phyloP scores from a whole-genome alignment of 2,113 vertebrate species.

The Eptesicus fuscus region DNA sequence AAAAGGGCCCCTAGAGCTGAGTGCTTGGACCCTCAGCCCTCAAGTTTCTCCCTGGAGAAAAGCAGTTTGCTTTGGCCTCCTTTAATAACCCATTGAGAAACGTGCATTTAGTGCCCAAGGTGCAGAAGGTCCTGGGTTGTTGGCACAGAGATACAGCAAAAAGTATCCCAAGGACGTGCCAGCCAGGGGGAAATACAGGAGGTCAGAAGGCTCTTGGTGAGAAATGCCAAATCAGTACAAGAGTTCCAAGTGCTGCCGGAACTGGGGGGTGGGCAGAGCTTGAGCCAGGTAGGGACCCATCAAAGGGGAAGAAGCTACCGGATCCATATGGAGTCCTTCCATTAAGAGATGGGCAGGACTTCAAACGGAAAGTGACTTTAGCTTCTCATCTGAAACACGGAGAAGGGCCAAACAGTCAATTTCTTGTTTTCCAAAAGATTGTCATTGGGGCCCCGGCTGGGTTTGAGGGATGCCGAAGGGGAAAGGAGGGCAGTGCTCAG shows the following conservation, averaged over 20 bases:
- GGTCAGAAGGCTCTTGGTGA: neutral
- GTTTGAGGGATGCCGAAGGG: neutral
- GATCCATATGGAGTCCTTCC: neutral
- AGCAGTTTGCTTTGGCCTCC: neutral
- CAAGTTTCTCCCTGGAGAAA: neutral
- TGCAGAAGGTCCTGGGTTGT: neutral
- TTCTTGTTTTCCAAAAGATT: neutral
- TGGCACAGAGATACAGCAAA: neutral
- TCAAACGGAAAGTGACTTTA: neutral
- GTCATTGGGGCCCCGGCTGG: neutral
- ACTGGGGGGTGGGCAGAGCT: neutral
- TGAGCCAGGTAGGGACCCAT: fast-evolving
- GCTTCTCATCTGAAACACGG: neutral
- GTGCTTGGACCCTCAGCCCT: neutral
- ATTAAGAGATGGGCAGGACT: neutral
- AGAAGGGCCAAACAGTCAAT: neutral
- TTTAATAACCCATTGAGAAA: neutral
- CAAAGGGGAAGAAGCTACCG: neutral
- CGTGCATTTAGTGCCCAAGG: neutral
- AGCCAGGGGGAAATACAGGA: neutral
- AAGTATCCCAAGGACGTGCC: neutral
- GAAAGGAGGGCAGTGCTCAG: neutral
- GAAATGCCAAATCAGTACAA: neutral
- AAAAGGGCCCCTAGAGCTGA: neutral
- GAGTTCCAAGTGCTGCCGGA: neutral